Conservation (phyloP, 2,113 vertebrate genomes). For the Grantiella picta region DNA sequence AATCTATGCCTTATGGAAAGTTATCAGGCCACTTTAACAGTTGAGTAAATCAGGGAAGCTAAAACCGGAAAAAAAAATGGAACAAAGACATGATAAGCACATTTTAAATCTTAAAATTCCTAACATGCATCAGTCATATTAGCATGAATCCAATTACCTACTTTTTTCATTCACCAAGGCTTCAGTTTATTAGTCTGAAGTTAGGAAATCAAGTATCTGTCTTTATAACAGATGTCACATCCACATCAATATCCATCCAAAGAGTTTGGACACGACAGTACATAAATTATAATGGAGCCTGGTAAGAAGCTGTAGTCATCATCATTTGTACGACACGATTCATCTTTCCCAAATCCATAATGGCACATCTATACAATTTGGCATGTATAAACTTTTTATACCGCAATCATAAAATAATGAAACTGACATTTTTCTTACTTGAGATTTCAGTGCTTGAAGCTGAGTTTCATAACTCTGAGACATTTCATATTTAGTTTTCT, state of each 20-base stretch:
- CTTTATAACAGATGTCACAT: neutral
- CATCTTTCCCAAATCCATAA: neutral
- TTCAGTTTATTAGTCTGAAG: neutral
- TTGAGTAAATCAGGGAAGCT: neutral
- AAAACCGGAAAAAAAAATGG: neutral
- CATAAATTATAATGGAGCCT: neutral
- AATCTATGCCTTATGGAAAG: neutral
- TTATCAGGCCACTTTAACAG: neutral
- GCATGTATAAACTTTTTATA: neutral
- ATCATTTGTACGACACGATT: neutral
- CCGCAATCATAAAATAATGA: neutral
- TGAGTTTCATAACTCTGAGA: constrained; percentile 72
- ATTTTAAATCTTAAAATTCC: neutral
- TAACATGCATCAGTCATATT: neutral
- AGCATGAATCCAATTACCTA: neutral
- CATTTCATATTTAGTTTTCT: constrained; percentile 70
- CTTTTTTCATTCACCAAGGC: neutral
- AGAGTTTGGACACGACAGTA: neutral
- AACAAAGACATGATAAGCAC: neutral
- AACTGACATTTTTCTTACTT: constrained; percentile 68
- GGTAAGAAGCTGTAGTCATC: neutral
- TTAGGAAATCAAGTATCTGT: neutral
- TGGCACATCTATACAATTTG: neutral
- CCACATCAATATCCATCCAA: neutral
- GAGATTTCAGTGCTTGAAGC: constrained; percentile 70